Evolutionary conservation across 92 coral and sea anemone species (phyloP), one percentile per base, ranked within the genome.

Genomic region (Phenganax subtilis): DNA sequence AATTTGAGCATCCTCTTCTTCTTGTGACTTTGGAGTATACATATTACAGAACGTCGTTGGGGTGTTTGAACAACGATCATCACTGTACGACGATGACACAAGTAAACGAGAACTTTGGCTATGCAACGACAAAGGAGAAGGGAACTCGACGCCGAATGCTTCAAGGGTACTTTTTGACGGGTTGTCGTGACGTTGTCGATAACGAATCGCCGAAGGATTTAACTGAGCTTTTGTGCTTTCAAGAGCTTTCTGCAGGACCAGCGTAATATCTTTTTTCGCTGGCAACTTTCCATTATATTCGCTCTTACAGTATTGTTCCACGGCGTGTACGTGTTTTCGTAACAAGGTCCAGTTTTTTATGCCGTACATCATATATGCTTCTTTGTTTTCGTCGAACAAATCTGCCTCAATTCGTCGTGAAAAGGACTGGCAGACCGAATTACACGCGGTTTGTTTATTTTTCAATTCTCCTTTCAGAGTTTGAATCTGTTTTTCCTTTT

Each of bases 261-360:
- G 29, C 3, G 11, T 28, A 7, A 55, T 54, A 27, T 75, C 64
- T 9, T 51, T 57, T 52, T 75, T 75, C 7, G 80, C 59, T 55
- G 80, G 64, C 57, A 75, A 11, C 15, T 37, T 57, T 55, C 80
- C 80, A 15, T 59, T 59, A 14, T 53, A 20, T 7, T 55, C 28
- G 10, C 9, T 15, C 28, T 77, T 77, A 70, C 81, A 60, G 25
- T 77, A 60, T 30, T 51, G 54, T 75, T 69, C 73, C 65, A 12
- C 86, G 74, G 15, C 78, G 37, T 44, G 85, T 74, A 57, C 85
- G 51, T 82, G 85, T 72, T 82, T 82, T 56, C 85, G 74, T 53
- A 82, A 60, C 20, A 82, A 63, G 25, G 81, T 55, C 78, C 80
- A 82, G 10, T 82, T 82, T 82, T 82, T 82, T 5, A 54, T 66